Conservation (phyloP, 2,797 vertebrate species). For the Centroberyx gerrardi region DNA sequence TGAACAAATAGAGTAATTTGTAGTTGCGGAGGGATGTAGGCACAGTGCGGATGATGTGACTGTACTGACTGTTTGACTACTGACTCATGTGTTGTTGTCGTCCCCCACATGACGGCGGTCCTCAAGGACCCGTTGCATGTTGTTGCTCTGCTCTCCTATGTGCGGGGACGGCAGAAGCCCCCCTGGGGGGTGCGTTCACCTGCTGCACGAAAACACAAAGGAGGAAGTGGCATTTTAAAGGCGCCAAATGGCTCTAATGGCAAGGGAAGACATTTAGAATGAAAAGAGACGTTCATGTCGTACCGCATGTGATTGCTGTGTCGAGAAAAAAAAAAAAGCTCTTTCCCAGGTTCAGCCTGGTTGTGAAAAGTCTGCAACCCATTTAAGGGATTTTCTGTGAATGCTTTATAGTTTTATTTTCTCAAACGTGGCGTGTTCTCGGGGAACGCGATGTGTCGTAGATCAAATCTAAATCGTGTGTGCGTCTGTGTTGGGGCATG, state of each 20-base stretch:
- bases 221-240: conserved; percentile 17
- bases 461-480: conserved; percentile 10
- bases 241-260: conserved; percentile 10
- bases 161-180: conserved; percentile 7
- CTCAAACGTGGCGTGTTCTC: conserved; percentile 20
- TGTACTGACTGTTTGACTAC: not conserved
- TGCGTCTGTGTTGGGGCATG: not conserved
- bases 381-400: not conserved
- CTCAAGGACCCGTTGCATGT: conserved; percentile 55
- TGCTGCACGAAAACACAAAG: conserved; percentile 18
- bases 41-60: conserved; percentile 7
- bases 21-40: not conserved
- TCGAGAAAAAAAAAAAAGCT: not conserved
- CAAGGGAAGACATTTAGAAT: not conserved
- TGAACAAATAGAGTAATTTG: conserved; percentile 13
- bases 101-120: conserved; percentile 34
- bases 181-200: conserved; percentile 12
- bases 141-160: conserved; percentile 31
- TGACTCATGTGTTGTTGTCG: conserved; percentile 47
- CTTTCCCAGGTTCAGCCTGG: not conserved
- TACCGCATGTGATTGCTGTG: too few species aligned
- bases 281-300: not conserved
- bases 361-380: not conserved
- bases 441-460: not conserved
- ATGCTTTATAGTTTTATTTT: conserved; percentile 22